These are phyloP conservation scores for Cyphomyrmex costatus DNA, from an alignment of 1,140 invertebrate species.

Conservation along the genomic window DNA sequence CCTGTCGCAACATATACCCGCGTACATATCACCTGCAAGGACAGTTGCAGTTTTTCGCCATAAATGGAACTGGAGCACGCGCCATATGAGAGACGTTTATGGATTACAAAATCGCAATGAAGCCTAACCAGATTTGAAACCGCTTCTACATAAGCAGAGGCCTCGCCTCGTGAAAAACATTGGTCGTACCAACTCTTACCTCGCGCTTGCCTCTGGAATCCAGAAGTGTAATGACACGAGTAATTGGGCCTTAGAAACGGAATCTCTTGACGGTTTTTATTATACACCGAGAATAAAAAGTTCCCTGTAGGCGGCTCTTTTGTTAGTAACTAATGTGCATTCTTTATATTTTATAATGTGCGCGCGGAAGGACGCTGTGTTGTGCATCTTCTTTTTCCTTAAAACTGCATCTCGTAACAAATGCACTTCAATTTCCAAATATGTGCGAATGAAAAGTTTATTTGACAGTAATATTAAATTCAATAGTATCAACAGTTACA, in stretches of 20 bases:
- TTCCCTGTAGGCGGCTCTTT: constrained; percentile 68
- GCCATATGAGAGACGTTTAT: constrained; percentile 78
- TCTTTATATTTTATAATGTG: constrained; percentile 63
- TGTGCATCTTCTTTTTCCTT: constrained; percentile 49
- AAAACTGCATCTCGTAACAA: not conserved
- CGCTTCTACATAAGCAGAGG: constrained; percentile 75
- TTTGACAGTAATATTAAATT: not conserved
- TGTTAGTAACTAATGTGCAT: constrained; percentile 75
- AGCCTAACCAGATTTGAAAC: constrained; percentile 77
- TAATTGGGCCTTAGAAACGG: constrained; percentile 78
- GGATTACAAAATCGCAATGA: constrained; percentile 81
- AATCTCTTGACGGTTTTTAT: constrained; percentile 69
- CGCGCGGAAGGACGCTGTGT: constrained; percentile 55
- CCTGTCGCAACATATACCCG: constrained; percentile 65
- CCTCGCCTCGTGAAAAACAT: constrained; percentile 60
- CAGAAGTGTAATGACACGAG: constrained; percentile 77
- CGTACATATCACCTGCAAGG: constrained; percentile 79
- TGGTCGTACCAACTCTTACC: constrained; percentile 63
- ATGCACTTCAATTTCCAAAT: not conserved
- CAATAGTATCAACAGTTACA: not conserved
- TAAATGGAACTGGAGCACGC: constrained; percentile 84
- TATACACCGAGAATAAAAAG: constrained; percentile 47
- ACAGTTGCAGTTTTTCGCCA: constrained; percentile 80
- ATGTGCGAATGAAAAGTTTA: not conserved
- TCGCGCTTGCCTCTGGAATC: constrained; percentile 73